phyloP scores from a whole-genome alignment of 2,888 invertebrate genomes.

The Apotomis betuletana region DNA sequence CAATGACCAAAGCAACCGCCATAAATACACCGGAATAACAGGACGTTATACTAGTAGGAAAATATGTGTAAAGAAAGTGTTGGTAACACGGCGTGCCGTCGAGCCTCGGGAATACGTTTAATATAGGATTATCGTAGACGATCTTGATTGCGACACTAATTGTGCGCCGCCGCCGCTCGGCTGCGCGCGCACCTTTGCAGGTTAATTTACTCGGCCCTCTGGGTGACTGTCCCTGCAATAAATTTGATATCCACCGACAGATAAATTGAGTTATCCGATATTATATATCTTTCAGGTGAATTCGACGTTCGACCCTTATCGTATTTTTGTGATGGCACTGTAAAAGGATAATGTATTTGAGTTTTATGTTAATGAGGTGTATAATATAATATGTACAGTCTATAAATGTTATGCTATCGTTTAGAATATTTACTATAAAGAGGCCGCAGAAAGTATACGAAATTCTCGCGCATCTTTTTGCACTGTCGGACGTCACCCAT shows the following conservation, averaged over 20 bases:
- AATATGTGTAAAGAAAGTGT: constrained; percentile 35
- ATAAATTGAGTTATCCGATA: constrained; percentile 58
- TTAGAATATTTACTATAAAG: too few species aligned
- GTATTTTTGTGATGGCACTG: constrained; percentile 24
- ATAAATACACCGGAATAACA: constrained; percentile 30
- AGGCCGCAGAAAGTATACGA: too few species aligned
- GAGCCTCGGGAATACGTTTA: constrained; percentile 55
- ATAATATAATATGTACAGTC: too few species aligned
- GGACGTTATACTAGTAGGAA: constrained; percentile 20
- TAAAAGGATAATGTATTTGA: constrained; percentile 13
- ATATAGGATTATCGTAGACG: constrained; percentile 59
- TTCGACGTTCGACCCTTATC: constrained; percentile 40
- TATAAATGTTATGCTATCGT: too few species aligned
- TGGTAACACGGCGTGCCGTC: constrained; percentile 32
- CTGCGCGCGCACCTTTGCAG: constrained; percentile 52
- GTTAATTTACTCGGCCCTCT: constrained; percentile 49
- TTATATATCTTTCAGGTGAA: constrained; percentile 55
- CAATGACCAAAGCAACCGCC: constrained; percentile 33
- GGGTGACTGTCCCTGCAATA: constrained; percentile 43
- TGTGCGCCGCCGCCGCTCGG: constrained; percentile 51
- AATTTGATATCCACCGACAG: constrained; percentile 47
- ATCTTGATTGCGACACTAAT: constrained; percentile 71
- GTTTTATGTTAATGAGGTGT: background rate
- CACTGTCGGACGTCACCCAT: too few species aligned
- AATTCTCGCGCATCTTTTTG: too few species aligned